Base-by-base conservation (phyloP, 2,113 vertebrate species). In the Leuciscus idus region DNA sequence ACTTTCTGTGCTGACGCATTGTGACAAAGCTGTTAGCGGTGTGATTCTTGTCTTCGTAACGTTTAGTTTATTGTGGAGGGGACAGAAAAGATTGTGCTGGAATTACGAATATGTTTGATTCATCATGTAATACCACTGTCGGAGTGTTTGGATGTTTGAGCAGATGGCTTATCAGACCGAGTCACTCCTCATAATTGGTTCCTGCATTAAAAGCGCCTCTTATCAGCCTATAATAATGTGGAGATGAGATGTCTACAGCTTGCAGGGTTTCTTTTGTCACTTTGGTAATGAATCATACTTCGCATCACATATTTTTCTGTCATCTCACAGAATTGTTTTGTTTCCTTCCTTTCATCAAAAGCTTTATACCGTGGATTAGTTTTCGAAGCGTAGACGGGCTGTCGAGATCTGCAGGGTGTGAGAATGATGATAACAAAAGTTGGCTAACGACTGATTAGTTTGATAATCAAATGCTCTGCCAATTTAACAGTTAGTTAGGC, bases 191-290 rank as follows among this genome's bases (percentile, higher is more conserved):
- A 74, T 80, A 87, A 85, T 66, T 62, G 79, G 82, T 39, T 78
- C 72, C 62, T 50, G 68, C 68, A 55, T 79, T 52, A 83, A 83
- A 89, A 74, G 59, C 4, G 36, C 23, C 59, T 48, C 80, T 85
- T 87, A 87, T 85, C 36, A 28, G 48, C 73, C 17, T 15, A 59
- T 79, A 74, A 83, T 87, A 76, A 84, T 87, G 73, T 74, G 73
- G 78, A 83, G 87, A 88, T 87, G 80, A 88, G 85, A 87, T 81
- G 74, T 80, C 83, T 66, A 30, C 36, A 26, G 75, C 78, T 50
- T 50, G 59, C 21, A 4, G 12, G 59, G 77, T 75, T 82, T 86
- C 52, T 78, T 75, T 74, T 73, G 66, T 87, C 78, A 85, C 85
- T 26, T 75, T 66, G 55, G 81, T 85, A 83, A 88, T 83, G 79